phyloP scores from a whole-genome alignment of 2,113 vertebrate species.

The Etheostoma spectabile region DNA sequence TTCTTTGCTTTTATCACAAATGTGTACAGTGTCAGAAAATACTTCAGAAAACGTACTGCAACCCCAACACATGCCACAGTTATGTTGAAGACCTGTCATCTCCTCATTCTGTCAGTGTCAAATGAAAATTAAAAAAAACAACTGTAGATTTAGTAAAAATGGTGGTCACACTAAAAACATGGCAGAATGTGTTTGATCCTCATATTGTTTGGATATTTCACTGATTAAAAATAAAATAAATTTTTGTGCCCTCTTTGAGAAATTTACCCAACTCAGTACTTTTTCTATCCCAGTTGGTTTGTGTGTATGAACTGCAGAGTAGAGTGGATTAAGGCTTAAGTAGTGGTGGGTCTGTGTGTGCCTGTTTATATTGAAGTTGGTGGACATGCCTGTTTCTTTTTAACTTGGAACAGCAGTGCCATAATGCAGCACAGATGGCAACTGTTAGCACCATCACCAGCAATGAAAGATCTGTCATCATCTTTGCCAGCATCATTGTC shows the following conservation, averaged over 20 bases:
- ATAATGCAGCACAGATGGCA: conserved; percentile 52
- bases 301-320: neutral
- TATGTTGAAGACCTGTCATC: neutral
- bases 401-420: conserved; percentile 14
- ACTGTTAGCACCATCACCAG: conserved; percentile 39
- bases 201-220: neutral
- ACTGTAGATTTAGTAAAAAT: neutral
- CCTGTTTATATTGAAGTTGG: conserved; percentile 12
- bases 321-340: neutral
- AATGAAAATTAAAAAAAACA: neutral
- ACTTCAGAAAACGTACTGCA: neutral
- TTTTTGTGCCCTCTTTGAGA: neutral
- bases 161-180: neutral
- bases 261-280: neutral
- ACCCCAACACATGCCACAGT: neutral
- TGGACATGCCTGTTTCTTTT: conserved; percentile 18
- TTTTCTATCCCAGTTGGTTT: neutral
- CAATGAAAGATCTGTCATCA: conserved; percentile 47
- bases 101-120: neutral
- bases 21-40: neutral
- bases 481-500: conserved; percentile 31
- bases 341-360: conserved; percentile 9
- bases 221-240: neutral
- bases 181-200: neutral
- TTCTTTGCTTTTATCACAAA: neutral